Conservation (phyloP, 1,140 invertebrate species). For the Meloidogyne hapla region DNA sequence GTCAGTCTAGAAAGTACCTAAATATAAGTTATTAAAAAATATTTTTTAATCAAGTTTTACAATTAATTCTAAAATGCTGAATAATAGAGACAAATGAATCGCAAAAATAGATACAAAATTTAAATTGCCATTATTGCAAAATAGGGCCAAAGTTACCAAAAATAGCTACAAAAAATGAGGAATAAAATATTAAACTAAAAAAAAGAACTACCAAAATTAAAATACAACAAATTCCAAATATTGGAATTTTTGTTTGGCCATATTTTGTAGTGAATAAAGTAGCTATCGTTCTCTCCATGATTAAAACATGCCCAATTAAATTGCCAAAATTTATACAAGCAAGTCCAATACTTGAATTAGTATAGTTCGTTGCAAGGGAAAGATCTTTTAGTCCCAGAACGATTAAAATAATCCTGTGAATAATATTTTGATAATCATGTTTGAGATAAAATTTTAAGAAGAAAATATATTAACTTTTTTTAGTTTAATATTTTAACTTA, state of each 20-base stretch:
- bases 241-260: not conserved
- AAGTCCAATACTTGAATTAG: not conserved
- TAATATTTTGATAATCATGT: too few relatives aligned
- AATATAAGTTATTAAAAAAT: not conserved
- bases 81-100: not conserved
- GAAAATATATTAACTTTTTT: too few relatives aligned
- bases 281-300: not conserved
- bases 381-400: too few relatives aligned
- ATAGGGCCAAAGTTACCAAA: not conserved
- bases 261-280: not conserved
- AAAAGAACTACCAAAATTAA: not conserved
- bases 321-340: not conserved
- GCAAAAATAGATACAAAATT: not conserved
- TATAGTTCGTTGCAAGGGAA: too few relatives aligned
- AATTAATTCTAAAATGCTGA: constrained; percentile 1
- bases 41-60: not conserved
- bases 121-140: not conserved
- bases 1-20: not conserved
- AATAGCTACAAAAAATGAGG: not conserved
- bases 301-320: not conserved
- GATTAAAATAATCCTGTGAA: too few relatives aligned
- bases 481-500: not conserved
- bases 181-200: too few relatives aligned
- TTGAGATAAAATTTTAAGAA: too few relatives aligned
- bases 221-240: not conserved